Evolutionary conservation across 2,113 vertebrate genomes (phyloP).

Genomic region (Channa argus): DNA sequence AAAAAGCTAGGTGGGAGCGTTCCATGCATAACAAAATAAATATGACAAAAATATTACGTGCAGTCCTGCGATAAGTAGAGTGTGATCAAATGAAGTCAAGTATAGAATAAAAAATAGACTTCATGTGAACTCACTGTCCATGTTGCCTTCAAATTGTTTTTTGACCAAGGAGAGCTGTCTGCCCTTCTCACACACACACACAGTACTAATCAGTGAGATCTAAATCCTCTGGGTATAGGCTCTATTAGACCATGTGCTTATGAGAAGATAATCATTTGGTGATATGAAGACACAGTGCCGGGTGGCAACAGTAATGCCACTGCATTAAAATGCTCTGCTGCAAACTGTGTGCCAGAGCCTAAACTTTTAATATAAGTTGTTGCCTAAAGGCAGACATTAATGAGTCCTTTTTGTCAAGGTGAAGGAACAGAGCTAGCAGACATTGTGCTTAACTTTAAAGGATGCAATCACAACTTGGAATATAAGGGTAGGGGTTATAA

Average conservation of each 20-base stretch:
- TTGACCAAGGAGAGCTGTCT: slow-evolving; percentile 39
- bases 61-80: not conserved
- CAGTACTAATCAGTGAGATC: slow-evolving; percentile 57
- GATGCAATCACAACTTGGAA: slow-evolving; percentile 47
- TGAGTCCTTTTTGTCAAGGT: slow-evolving; percentile 65
- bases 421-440: slow-evolving; percentile 56
- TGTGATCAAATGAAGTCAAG: slow-evolving; percentile 28
- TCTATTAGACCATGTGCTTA: slow-evolving; percentile 57
- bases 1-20: no score
- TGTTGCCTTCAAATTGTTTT: slow-evolving; percentile 30
- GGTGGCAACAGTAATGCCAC: slow-evolving; percentile 35
- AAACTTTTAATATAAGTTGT: slow-evolving; percentile 56
- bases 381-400: slow-evolving; percentile 60
- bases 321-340: slow-evolving; percentile 48
- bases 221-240: slow-evolving; percentile 57
- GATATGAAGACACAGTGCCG: slow-evolving; percentile 51
- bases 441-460: slow-evolving; percentile 53
- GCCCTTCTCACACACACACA: slow-evolving; percentile 34
- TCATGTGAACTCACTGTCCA: not conserved
- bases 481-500: slow-evolving; percentile 32
- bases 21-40: not conserved
- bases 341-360: slow-evolving; percentile 22
- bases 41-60: not conserved
- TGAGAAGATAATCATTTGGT: slow-evolving; percentile 70
- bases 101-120: slow-evolving; percentile 1